These are phyloP conservation scores for Crypturellus undulatus DNA, from an alignment of 2,113 vertebrate genomes.

Conservation along the genomic window DNA sequence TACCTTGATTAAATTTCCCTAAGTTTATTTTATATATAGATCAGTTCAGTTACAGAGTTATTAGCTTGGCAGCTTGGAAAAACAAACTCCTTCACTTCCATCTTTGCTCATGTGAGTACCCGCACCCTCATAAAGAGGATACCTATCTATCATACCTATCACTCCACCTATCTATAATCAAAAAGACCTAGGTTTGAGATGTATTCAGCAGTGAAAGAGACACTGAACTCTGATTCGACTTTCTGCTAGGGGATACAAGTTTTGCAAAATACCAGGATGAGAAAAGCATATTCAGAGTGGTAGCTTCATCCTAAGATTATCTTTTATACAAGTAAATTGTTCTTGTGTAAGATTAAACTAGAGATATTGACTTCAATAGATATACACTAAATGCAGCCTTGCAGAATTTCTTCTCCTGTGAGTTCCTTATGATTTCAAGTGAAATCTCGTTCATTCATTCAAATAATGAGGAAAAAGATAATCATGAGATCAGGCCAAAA, in stretches of 20 bases:
- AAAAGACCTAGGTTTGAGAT: background rate
- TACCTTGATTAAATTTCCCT: background rate
- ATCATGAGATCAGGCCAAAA: background rate
- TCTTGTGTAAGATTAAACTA: background rate
- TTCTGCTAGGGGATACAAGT: background rate
- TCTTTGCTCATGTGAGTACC: background rate
- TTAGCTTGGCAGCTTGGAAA: background rate
- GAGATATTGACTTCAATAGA: background rate
- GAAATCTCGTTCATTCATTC: background rate
- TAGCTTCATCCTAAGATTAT: background rate
- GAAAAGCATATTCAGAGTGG: background rate
- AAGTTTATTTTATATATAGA: background rate
- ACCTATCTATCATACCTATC: background rate
- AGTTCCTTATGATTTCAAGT: background rate
- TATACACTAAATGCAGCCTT: background rate
- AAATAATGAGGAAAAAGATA: background rate
- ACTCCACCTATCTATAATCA: background rate
- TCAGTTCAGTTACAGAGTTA: background rate
- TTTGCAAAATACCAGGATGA: background rate
- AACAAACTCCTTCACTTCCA: background rate
- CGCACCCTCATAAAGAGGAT: background rate
- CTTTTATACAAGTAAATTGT: background rate
- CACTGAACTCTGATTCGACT: no score
- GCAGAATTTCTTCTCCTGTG: background rate
- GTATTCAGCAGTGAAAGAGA: background rate